These are phyloP conservation scores for Sialia sialis DNA, from an alignment of 2,113 vertebrate species.

Conservation along the genomic window DNA sequence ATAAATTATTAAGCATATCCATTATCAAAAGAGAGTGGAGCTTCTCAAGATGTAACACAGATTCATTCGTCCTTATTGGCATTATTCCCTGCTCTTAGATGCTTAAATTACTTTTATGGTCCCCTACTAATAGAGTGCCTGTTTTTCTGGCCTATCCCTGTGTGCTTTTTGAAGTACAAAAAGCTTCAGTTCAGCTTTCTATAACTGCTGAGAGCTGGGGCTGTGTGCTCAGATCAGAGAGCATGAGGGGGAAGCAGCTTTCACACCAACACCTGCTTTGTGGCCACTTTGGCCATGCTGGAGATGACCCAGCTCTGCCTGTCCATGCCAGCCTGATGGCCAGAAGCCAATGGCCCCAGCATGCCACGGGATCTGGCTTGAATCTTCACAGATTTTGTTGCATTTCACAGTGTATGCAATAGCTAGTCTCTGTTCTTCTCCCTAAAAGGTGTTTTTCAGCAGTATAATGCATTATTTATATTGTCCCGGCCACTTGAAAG, in stretches of 20 bases:
- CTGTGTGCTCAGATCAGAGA: neutral
- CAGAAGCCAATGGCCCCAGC: neutral
- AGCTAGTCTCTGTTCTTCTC: neutral
- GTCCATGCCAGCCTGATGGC: neutral
- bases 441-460: constrained; percentile 11
- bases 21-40: neutral
- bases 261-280: neutral
- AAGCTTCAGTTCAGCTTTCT: neutral
- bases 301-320: neutral
- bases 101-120: neutral
- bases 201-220: neutral
- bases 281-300: neutral
- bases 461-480: constrained; percentile 23
- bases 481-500: neutral
- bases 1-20: neutral
- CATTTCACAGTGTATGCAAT: neutral
- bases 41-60: neutral
- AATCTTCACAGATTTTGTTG: neutral
- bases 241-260: neutral
- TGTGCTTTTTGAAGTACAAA: neutral
- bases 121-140: neutral
- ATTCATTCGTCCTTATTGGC: neutral
- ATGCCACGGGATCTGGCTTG: neutral
- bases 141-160: neutral
- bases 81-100: neutral